Base-by-base conservation (phyloP, 2,113 vertebrate genomes). In the Amblyopsis rosae region DNA sequence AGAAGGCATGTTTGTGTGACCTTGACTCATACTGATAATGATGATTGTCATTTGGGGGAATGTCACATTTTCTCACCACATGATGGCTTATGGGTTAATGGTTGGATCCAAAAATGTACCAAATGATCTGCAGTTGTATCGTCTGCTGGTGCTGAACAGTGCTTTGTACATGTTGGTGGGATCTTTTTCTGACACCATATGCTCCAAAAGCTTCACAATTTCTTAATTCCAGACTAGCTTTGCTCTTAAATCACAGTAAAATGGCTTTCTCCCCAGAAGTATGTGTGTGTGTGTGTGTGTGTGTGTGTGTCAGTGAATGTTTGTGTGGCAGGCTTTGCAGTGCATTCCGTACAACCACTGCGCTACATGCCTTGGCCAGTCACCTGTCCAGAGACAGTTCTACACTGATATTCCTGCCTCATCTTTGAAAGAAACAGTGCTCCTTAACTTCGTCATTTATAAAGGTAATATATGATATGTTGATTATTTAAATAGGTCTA, bases 51-150 rank as follows among this genome's bases (percentile, higher is more conserved):
- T 50, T 62, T 63, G 10, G 32, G 66, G 50, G 51, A 48, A 16
- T 57, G 66, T 79, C 71, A 70, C 62, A 72, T 73, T 76, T 77
- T 80, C 73, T 56, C 70, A 58, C 55, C 58, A 70, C 60, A 7
- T 71, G 79, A n/a, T 65, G 61, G 57, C 45, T 41, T 41, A 41
- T 41, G 7, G 19, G 19, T 41, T 41, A 41, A 41, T 41, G 35
- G 35, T 41, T 41, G 35, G 35, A 41, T 41, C 3, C 35, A 41
- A 41, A 41, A 41, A 41, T 41, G 35, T 41, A 41, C 35, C 35
- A 41, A 4, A 41, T 7, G 7, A 7, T 41, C 7, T 41, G 35
- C 35, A 41, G 35, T 41, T 41, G 4, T 41, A 41, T 41, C 35
- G 35, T 41, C 35, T 41, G 7, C 35, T 41, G 35, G 4, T 41